Percentiles rank a stretch among this genome's conserved stretches.
Conservation (phyloP, 23 tunicate genomes). For the Halocynthia aurantium region DNA sequence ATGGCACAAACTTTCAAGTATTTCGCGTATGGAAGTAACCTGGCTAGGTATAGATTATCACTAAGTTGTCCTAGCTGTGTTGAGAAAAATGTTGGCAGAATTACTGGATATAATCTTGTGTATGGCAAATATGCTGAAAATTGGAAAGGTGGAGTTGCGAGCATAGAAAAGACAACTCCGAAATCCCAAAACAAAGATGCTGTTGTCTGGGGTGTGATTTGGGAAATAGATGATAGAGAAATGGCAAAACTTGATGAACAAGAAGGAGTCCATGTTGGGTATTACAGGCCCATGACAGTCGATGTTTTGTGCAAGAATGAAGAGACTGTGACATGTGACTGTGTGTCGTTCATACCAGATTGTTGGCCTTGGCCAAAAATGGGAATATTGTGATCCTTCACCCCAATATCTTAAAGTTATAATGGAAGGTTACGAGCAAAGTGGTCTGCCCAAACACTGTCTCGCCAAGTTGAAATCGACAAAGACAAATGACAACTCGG, state of each 20-base stretch:
- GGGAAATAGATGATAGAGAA: slow-evolving; percentile 22
- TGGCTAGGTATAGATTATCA: slow-evolving; percentile 8
- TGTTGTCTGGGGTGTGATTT: slow-evolving; percentile 26
- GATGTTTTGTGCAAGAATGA: neutral
- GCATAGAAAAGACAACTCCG: neutral
- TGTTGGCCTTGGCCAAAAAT: slow-evolving; percentile 2
- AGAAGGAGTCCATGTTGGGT: slow-evolving; percentile 3
- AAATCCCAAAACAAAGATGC: neutral
- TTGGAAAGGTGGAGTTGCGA: slow-evolving; percentile 33
- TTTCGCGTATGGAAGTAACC: slow-evolving; percentile 32
- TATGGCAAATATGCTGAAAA: slow-evolving; percentile 5
- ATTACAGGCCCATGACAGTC: slow-evolving; percentile 5
- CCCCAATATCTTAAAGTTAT: slow-evolving; percentile 25
- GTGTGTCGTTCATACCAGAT: slow-evolving; percentile 19
- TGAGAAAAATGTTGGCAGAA: slow-evolving; percentile 6
- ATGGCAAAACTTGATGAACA: slow-evolving; percentile 13
- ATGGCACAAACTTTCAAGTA: slow-evolving; percentile 4
- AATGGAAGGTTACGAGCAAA: slow-evolving; percentile 4
- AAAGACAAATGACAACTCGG: slow-evolving; percentile 15
- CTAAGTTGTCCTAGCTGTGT: slow-evolving; percentile 10
- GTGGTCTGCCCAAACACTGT: slow-evolving; percentile 6
- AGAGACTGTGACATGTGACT: neutral
- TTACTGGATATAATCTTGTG: slow-evolving; percentile 7
- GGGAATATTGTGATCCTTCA: slow-evolving; percentile 1
- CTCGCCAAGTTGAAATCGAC: slow-evolving; percentile 1